Percentiles rank a stretch among this genome's conserved stretches.
phyloP scores from a whole-genome alignment of 2,113 vertebrate genomes.

The Periophthalmus modestus region DNA sequence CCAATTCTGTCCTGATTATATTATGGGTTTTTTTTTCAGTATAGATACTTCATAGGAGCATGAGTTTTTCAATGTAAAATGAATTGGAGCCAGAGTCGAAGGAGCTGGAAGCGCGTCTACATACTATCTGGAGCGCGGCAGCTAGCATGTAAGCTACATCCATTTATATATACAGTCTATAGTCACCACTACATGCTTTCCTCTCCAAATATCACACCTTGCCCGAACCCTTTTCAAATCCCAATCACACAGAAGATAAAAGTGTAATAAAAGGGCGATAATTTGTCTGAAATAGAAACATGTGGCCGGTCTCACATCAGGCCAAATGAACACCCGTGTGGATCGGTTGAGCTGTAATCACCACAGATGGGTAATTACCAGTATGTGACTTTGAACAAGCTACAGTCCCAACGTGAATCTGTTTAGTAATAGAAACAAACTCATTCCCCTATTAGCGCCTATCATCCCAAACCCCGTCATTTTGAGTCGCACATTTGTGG shows the following conservation, averaged over 20 bases:
- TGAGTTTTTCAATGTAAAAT: no score
- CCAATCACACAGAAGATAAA: neutral
- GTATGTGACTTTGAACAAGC: conserved; percentile 13
- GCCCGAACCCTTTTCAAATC: neutral
- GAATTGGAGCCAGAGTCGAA: no score
- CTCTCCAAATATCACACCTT: neutral
- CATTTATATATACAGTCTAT: no score
- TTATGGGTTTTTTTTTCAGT: no score
- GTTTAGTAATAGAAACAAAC: conserved; percentile 10
- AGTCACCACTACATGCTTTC: neutral
- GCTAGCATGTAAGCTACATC: no score
- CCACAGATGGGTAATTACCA: conserved; percentile 36
- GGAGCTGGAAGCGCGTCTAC: no score
- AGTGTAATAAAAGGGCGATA: neutral
- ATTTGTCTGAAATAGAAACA: conserved; percentile 9
- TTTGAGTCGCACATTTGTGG: conserved; percentile 11
- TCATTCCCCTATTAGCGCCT: neutral
- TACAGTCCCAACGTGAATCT: neutral
- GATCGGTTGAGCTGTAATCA: conserved; percentile 12
- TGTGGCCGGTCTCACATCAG: neutral
- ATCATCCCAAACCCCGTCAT: neutral
- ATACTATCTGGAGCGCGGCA: no score
- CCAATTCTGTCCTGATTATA: no score
- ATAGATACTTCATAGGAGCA: no score
- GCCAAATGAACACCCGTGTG: neutral